Evolutionary conservation across 2,797 vertebrate species (phyloP), one percentile per base, ranked within the genome.

Genomic region (Astyanax mexicanus): DNA sequence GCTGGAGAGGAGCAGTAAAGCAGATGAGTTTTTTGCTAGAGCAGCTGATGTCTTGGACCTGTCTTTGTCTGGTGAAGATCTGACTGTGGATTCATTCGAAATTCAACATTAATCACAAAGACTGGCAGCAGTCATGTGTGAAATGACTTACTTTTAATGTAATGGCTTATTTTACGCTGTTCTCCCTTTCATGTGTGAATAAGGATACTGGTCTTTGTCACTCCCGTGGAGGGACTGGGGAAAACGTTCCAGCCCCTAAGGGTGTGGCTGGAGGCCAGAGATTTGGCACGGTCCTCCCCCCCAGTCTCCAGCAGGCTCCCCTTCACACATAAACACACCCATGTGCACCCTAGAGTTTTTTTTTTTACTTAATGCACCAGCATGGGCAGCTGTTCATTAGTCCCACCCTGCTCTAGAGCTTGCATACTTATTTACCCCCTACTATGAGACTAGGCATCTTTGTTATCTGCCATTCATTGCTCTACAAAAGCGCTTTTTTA

Each of bases 371-470:
- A 89, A 88, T 51, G 35, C 78, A 79, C 37, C 45, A 81, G 81
- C 81, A 32, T 3, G 79, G 89, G 90, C 90, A 90, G 88, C 90
- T 92, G 90, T 85, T 92, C 81, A 77, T 79, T 15, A 62, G 78
- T 70, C 68, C 17, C 49, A 25, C 72, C 42, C 66, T 73, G 84
- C 81, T 78, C 75, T 75, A 76, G 11, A 44, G 40, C 35, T 64
- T 25, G 0, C 64, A 57, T 38, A 35, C 6, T 68, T 19, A 49
- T 55, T 69, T 23, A 42, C 72, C 29, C 29, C 29, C 29, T n/a
- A n/a, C n/a, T n/a, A n/a, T n/a, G n/a, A n/a, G n/a, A n/a, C n/a
- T n/a, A n/a, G n/a, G n/a, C n/a, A n/a, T n/a, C n/a, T n/a, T n/a
- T n/a, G n/a, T n/a, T n/a, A n/a, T n/a, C n/a, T n/a, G n/a, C n/a